Evolutionary conservation across 2,113 vertebrate species (phyloP).

Genomic region (Astatoreochromis straeleni): DNA sequence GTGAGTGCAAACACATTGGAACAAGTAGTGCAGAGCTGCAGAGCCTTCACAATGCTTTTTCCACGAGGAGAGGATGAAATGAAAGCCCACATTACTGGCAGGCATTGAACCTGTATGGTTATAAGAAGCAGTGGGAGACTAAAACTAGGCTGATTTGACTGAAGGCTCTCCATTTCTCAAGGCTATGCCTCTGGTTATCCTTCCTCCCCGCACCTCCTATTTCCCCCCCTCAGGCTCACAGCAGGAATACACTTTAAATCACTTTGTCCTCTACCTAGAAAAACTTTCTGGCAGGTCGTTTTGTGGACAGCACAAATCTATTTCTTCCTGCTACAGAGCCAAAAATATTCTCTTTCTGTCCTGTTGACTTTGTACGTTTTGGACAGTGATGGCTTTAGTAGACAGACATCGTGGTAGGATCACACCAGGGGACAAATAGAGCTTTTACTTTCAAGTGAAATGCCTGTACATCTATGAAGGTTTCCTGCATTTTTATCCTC

Average conservation of each 20-base stretch:
- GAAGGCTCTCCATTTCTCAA: conserved; percentile 55
- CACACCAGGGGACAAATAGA: conserved; percentile 4
- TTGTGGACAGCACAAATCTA: conserved; percentile 29
- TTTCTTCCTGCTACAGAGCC: conserved; percentile 17
- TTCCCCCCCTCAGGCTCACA: conserved; percentile 45
- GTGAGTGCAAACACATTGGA: neutral
- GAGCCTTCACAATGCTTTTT: neutral
- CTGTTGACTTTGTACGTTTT: conserved; percentile 33
- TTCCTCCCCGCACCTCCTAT: neutral
- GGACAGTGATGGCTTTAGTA: conserved; percentile 34
- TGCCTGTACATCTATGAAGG: neutral
- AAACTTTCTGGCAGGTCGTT: conserved; percentile 53
- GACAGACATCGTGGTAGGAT: neutral
- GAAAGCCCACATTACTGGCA: conserved; percentile 26
- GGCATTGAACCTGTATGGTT: neutral
- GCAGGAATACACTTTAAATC: conserved; percentile 47
- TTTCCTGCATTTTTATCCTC: conserved; percentile 10
- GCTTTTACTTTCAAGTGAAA: conserved; percentile 22
- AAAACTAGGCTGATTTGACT: conserved; percentile 33
- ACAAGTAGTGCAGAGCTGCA: neutral
- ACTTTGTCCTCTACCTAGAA: conserved; percentile 52
- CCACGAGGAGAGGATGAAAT: conserved; percentile 11
- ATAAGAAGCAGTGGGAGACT: conserved; percentile 8
- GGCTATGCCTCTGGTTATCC: conserved; percentile 54
- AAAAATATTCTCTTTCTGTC: conserved; percentile 14